Percentiles rank a stretch among this genome's conserved stretches.
Conservation (phyloP, 2,888 invertebrate genomes). For the Rhyacophila evoluta region DNA sequence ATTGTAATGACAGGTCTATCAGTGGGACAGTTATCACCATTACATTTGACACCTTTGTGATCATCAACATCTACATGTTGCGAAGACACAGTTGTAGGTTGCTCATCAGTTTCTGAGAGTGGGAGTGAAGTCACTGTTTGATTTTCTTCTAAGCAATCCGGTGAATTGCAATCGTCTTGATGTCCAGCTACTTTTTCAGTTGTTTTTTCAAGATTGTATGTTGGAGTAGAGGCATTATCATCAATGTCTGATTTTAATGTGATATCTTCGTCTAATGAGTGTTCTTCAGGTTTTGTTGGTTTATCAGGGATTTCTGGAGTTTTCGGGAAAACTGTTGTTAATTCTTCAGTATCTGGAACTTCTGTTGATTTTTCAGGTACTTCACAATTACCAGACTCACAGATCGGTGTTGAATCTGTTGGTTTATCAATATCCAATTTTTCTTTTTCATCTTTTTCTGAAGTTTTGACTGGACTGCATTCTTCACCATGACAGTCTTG, state of each 20-base stretch:
- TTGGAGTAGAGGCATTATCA: background rate
- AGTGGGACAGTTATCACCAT: conserved; percentile 40
- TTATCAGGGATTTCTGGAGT: conserved; percentile 37
- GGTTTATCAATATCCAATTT: background rate
- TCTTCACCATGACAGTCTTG: background rate
- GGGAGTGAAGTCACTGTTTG: background rate
- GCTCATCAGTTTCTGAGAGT: background rate
- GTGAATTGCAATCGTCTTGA: background rate
- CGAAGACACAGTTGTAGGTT: background rate
- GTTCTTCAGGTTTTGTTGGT: conserved; percentile 28
- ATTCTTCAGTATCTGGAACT: conserved; percentile 16
- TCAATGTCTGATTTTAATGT: conserved; percentile 27
- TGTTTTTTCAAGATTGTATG: background rate
- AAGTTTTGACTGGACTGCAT: background rate
- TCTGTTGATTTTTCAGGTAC: conserved; percentile 6
- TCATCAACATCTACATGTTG: background rate
- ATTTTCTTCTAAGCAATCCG: background rate
- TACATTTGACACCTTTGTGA: conserved; percentile 31
- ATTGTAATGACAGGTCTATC: conserved; percentile 19
- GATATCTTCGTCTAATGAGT: conserved; percentile 2
- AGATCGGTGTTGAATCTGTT: conserved; percentile 1
- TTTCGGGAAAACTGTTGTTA: background rate
- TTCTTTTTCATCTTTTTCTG: background rate
- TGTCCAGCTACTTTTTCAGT: background rate
- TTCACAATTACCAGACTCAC: background rate